Evolutionary conservation across 1,140 invertebrate species (phyloP), one percentile per base, ranked within the genome.

Genomic region (Homalodisca vitripennis): DNA sequence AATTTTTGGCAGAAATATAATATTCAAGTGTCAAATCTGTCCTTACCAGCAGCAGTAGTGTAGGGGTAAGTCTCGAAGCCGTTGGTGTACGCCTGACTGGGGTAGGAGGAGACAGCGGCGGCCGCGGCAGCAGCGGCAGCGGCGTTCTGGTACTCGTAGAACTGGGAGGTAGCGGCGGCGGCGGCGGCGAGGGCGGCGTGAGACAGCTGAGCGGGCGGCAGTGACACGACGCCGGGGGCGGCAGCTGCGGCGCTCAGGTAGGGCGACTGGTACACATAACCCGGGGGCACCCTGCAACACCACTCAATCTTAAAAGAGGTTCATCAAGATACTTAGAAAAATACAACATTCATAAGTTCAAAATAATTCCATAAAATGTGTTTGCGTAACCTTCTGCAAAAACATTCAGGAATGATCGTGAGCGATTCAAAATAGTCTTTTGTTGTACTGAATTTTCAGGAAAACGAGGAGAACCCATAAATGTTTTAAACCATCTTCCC

Each of bases 111-210:
- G 6, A 75, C 74, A 24, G 76, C 76, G 3, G 74, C 73, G 2
- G 75, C 75, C 2, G 76, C 76, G 3, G 75, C 75, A 12, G 79
- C 75, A 2, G 75, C 74, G 29, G 74, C 75, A 0, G 74, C 75
- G 1, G 79, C 78, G 48, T 79, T 78, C 70, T 78, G 78, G 57
- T 81, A 80, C 57, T 80, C 78, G 75, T 80, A 80, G 71, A 78
- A 80, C 70, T 78, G 77, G 1, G 76, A 77, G 12, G 75, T 74
- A 47, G 75, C 73, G 22, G 73, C 73, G 53, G 71, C 72, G 29
- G 70, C 73, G 0, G 74, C 75, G 2, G 74, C 70, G 27, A 68
- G 70, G 20, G 73, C 76, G 6, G 76, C 74, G 60, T 79, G 78
- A 27, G 53, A 63, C 10, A 72, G 55, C 29, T 67, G 75, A 73